phyloP scores from a whole-genome alignment of 2,113 vertebrate species.

The Cottus gobio region DNA sequence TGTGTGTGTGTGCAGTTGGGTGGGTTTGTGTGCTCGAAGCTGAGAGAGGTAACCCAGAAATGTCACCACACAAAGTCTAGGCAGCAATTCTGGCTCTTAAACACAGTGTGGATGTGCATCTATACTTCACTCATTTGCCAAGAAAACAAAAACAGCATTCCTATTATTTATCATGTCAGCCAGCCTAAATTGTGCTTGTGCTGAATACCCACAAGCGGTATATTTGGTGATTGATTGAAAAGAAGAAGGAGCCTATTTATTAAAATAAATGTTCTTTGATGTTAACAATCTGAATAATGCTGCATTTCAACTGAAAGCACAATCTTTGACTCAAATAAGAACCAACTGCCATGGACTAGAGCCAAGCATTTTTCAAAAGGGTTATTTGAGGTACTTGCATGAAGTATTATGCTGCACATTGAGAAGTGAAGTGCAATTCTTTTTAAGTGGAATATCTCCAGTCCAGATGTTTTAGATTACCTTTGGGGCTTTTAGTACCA shows the following conservation, averaged over 20 bases:
- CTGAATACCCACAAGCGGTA: slow-evolving; percentile 23
- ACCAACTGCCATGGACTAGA: not conserved
- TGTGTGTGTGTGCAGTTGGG: slow-evolving; percentile 15
- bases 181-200: slow-evolving; percentile 14
- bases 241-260: not conserved
- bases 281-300: not conserved
- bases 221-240: slow-evolving; percentile 32
- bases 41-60: slow-evolving; percentile 80
- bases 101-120: slow-evolving; percentile 35
- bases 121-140: slow-evolving; percentile 50
- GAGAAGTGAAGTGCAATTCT: slow-evolving; percentile 37
- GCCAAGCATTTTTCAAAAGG: slow-evolving; percentile 19
- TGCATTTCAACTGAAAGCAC: not conserved
- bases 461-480: slow-evolving; percentile 67
- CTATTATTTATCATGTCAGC: slow-evolving; percentile 39
- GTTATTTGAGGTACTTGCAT: slow-evolving; percentile 35
- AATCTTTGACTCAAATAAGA: slow-evolving; percentile 13
- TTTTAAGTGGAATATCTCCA: slow-evolving; percentile 47
- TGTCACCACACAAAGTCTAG: slow-evolving; percentile 72
- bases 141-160: slow-evolving; percentile 30
- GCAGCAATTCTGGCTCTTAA: slow-evolving; percentile 53
- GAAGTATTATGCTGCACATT: slow-evolving; percentile 22
- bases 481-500: slow-evolving; percentile 28
- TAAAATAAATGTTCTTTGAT: not conserved
- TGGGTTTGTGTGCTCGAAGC: slow-evolving; percentile 41